Evolutionary conservation across 2,888 invertebrate genomes (phyloP).

Genomic region (Leptinotarsa peninsularis): DNA sequence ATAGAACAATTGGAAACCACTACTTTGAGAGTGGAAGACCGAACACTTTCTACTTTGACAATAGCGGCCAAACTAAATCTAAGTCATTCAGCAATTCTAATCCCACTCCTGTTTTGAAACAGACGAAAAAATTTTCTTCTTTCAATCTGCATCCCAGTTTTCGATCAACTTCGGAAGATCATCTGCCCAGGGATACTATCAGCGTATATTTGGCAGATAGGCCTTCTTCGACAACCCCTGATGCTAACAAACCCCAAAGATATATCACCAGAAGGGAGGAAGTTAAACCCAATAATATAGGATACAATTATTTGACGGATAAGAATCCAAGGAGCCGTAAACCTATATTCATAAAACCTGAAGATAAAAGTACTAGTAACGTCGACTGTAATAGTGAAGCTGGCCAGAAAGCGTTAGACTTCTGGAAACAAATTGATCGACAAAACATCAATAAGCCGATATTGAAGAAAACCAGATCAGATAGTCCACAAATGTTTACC

Average conservation of each 20-base stretch:
- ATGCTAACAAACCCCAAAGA: constrained; percentile 53
- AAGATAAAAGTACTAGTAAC: constrained; percentile 47
- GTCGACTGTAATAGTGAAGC: constrained; percentile 32
- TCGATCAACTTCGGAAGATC: constrained; percentile 64
- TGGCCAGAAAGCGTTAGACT: constrained; percentile 71
- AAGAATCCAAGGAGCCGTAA: constrained; percentile 79
- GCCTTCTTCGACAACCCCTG: constrained; percentile 64
- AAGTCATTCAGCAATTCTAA: constrained; percentile 49
- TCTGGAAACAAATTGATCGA: constrained; percentile 74
- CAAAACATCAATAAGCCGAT: constrained; percentile 38
- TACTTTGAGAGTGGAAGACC: constrained; percentile 66
- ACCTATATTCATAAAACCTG: constrained; percentile 76
- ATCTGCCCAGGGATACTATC: constrained; percentile 56
- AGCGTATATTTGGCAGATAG: constrained; percentile 56
- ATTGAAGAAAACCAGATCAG: constrained; percentile 43
- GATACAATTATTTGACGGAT: constrained; percentile 77
- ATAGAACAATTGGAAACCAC: constrained; percentile 69
- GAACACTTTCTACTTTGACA: constrained; percentile 69
- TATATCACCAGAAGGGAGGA: constrained; percentile 41
- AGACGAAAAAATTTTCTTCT: constrained; percentile 59
- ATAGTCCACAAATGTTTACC: constrained; percentile 62
- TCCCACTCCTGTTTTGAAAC: constrained; percentile 42
- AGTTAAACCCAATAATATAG: constrained; percentile 49
- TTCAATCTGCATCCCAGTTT: constrained; percentile 57
- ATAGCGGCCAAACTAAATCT: constrained; percentile 49